phyloP scores from a whole-genome alignment of 2,888 invertebrate genomes.

The Formica aserva region DNA sequence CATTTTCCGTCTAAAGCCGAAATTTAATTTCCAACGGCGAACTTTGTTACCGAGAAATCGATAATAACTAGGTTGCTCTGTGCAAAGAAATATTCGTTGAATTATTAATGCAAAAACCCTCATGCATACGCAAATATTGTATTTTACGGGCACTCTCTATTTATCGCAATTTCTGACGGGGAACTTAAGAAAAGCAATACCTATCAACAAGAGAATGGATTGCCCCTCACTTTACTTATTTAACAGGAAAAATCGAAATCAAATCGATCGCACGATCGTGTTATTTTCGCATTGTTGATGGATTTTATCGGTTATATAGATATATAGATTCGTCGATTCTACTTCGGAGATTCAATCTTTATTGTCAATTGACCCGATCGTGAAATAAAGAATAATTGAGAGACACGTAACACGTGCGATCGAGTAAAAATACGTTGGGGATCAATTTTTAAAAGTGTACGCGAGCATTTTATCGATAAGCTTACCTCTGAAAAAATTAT shows the following conservation, averaged over 20 bases:
- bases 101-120: conserved; percentile 49
- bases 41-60: conserved; percentile 36
- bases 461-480: not conserved
- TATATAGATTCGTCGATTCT: not conserved
- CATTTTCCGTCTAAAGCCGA: conserved; percentile 7
- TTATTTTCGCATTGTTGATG: conserved; percentile 1
- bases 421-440: conserved; percentile 2
- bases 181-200: not conserved
- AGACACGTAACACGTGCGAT: not conserved
- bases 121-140: conserved; percentile 47
- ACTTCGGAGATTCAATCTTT: conserved; percentile 27
- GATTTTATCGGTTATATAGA: not conserved
- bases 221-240: not conserved
- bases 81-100: conserved; percentile 44
- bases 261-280: not conserved
- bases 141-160: not conserved
- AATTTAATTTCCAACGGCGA: conserved; percentile 1
- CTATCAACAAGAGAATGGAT: not conserved
- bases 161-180: not conserved
- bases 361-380: conserved; percentile 10
- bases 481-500: not conserved
- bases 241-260: not conserved
- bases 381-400: not conserved
- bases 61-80: conserved; percentile 33
- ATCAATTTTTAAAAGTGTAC: not conserved